Conservation (phyloP, 2,113 vertebrate species). For the Sander vitreus region DNA sequence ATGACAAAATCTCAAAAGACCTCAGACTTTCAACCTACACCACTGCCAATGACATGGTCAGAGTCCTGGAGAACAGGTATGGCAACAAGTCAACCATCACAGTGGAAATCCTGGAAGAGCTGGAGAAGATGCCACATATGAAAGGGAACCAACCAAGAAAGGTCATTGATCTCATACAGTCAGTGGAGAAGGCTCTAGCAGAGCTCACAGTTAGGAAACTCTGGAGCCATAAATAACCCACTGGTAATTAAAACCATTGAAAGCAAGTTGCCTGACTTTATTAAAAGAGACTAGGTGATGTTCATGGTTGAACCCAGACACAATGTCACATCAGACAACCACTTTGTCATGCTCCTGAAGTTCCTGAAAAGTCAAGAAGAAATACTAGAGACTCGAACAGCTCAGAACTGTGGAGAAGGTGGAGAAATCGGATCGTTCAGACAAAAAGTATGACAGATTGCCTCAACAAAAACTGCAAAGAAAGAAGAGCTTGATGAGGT, state of each 20-base stretch:
- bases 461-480: background rate
- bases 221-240: background rate
- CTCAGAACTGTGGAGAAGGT: background rate
- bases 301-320: background rate
- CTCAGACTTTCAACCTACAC: background rate
- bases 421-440: background rate
- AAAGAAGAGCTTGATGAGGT: background rate
- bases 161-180: background rate
- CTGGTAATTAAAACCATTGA: background rate
- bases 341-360: background rate
- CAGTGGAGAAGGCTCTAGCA: background rate
- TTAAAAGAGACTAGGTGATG: background rate
- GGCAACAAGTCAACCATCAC: background rate
- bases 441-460: background rate
- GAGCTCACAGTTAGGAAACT: background rate
- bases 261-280: background rate
- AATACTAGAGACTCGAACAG: background rate
- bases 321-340: background rate
- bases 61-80: slow-evolving; percentile 1
- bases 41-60: background rate
- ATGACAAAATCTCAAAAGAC: background rate
- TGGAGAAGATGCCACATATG: background rate
- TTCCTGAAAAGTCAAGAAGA: background rate
- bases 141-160: slow-evolving; percentile 76
- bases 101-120: background rate